Percentiles rank a stretch among this genome's conserved stretches.
phyloP scores from a whole-genome alignment of 30 jellyfish, hydroid and myxozoan species.

The Pelagia noctiluca region DNA sequence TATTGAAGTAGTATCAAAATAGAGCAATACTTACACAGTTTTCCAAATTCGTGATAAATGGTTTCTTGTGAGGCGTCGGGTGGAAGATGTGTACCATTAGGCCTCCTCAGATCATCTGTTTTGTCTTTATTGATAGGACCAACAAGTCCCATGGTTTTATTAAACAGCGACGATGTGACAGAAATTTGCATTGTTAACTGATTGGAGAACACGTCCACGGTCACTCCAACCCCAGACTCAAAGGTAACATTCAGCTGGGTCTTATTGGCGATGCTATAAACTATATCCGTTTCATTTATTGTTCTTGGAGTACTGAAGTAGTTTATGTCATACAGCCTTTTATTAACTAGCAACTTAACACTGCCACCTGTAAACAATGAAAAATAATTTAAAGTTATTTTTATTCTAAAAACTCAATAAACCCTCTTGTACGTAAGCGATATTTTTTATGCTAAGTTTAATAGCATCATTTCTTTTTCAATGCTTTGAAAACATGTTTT shows the following conservation, averaged over 20 bases:
- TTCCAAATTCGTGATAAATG: conserved; percentile 62
- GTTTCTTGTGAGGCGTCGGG: conserved; percentile 24
- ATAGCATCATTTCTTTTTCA: no score
- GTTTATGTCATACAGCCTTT: neutral
- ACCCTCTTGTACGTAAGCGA: no score
- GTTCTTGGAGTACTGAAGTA: neutral
- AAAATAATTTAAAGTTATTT: no score
- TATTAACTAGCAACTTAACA: conserved; percentile 11
- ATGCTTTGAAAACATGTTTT: no score
- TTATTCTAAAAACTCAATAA: no score
- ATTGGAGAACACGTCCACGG: conserved; percentile 14
- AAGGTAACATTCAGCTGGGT: conserved; percentile 8
- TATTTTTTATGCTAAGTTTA: no score
- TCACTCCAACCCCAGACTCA: conserved; percentile 53
- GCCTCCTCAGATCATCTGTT: conserved; percentile 43
- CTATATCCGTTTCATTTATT: conserved; percentile 41
- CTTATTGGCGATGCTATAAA: neutral
- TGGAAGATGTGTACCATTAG: conserved; percentile 42
- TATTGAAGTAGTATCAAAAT: no score
- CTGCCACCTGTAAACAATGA: no score
- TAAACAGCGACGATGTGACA: conserved; percentile 1
- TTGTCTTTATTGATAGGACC: conserved; percentile 49
- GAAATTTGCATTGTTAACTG: conserved; percentile 34
- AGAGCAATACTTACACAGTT: conserved; percentile 26
- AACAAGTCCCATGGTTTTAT: conserved; percentile 47